Evolutionary conservation across 2,113 vertebrate genomes (phyloP).

Genomic region (Notothenia rossii): DNA sequence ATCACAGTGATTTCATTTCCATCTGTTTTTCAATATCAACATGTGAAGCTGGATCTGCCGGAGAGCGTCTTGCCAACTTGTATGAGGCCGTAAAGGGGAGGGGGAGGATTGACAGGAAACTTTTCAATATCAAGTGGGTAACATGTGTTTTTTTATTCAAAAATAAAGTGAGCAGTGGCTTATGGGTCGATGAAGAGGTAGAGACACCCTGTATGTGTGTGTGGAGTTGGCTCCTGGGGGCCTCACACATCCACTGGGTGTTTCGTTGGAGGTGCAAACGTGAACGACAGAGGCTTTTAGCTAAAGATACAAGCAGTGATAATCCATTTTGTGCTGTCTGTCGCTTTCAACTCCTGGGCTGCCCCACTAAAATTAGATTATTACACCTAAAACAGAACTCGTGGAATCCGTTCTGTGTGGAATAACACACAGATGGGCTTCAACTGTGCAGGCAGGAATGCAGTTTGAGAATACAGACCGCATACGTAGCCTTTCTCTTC

Average conservation of each 20-base stretch:
- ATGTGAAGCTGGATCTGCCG: slow-evolving; percentile 69
- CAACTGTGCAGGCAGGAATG: slow-evolving; percentile 66
- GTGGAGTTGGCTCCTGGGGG: slow-evolving; percentile 12
- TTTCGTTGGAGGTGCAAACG: slow-evolving; percentile 55
- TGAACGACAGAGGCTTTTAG: slow-evolving; percentile 64
- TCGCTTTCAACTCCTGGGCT: slow-evolving; percentile 58
- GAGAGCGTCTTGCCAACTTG: slow-evolving; percentile 75
- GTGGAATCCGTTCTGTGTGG: slow-evolving; percentile 72
- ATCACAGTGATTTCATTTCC: slow-evolving; percentile 80
- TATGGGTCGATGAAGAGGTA: slow-evolving; percentile 40
- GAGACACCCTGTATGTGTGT: slow-evolving; percentile 11
- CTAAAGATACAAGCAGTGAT: slow-evolving; percentile 76
- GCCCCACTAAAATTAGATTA: slow-evolving; percentile 84
- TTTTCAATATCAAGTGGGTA: slow-evolving; percentile 66
- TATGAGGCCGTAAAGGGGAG: slow-evolving; percentile 57
- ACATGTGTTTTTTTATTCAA: slow-evolving; percentile 77
- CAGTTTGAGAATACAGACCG: slow-evolving; percentile 60
- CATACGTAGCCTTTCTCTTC: slow-evolving; percentile 59
- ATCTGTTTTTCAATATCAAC: slow-evolving; percentile 84
- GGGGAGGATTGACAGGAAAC: slow-evolving; percentile 56
- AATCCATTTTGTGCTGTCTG: slow-evolving; percentile 76
- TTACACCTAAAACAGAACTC: slow-evolving; percentile 78
- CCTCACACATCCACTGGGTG: slow-evolving; percentile 10
- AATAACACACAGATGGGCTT: slow-evolving; percentile 68
- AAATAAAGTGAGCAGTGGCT: slow-evolving; percentile 36